phyloP scores from a whole-genome alignment of 2,113 vertebrate species.

The Empidonax traillii region DNA sequence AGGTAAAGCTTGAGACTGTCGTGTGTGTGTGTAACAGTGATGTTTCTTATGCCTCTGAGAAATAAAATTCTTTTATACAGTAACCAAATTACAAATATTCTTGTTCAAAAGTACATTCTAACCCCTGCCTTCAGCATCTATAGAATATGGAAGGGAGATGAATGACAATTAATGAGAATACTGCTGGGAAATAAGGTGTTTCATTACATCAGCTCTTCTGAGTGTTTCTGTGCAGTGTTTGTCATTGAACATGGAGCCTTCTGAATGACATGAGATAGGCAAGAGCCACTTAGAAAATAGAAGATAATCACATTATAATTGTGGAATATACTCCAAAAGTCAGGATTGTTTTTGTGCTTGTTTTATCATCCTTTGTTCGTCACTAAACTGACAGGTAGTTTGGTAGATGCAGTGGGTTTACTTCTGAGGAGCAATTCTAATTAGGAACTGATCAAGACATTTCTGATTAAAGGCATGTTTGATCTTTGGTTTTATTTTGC shows the following conservation, averaged over 20 bases:
- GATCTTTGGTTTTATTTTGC: not conserved
- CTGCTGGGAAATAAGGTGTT: not conserved
- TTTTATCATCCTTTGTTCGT: not conserved
- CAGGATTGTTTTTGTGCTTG: not conserved
- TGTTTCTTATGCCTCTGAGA: not conserved
- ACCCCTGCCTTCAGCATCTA: not conserved
- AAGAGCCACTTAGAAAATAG: not conserved
- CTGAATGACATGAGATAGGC: not conserved
- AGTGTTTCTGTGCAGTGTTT: not conserved
- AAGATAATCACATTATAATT: not conserved
- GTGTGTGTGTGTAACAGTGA: not conserved
- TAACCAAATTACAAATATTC: not conserved
- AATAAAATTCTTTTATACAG: not conserved
- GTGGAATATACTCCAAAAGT: not conserved
- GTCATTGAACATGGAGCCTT: not conserved
- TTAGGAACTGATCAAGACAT: not conserved
- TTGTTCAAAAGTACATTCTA: not conserved
- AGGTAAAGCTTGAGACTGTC: not conserved
- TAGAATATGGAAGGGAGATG: not conserved
- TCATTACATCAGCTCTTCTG: not conserved
- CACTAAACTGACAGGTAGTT: not conserved
- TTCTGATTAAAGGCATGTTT: not conserved
- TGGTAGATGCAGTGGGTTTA: not conserved
- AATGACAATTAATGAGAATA: not conserved
- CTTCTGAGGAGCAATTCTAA: not conserved